A percentile compares a stretch with the other conserved stretches of the same genome.
phyloP scores from a whole-genome alignment of 1,140 invertebrate species.

The Cepaea nemoralis region DNA sequence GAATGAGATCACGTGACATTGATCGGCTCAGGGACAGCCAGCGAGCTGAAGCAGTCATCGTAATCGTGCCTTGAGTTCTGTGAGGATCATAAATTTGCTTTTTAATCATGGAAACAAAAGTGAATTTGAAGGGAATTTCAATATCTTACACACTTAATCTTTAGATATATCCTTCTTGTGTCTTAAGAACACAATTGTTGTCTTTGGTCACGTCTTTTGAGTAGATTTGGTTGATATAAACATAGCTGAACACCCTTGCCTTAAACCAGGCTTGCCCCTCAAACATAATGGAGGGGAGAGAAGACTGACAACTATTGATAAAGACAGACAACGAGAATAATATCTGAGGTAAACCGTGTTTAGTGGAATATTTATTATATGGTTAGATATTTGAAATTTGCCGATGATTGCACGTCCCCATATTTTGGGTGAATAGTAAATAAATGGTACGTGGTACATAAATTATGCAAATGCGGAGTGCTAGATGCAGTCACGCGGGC shows the following conservation, averaged over 20 bases:
- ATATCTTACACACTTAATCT: slow-evolving; percentile 15
- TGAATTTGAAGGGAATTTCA: slow-evolving; percentile 33
- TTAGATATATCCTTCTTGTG: slow-evolving; percentile 31
- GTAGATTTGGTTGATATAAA: not conserved
- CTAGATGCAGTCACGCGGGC: slow-evolving; percentile 16
- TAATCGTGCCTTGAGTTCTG: slow-evolving; percentile 29
- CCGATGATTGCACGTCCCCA: not conserved
- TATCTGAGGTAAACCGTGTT: slow-evolving; percentile 35
- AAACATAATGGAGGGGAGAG: slow-evolving; percentile 9
- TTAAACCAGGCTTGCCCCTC: not conserved
- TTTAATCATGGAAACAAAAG: slow-evolving; percentile 32
- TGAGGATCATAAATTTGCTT: slow-evolving; percentile 35
- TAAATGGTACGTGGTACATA: slow-evolving; percentile 12
- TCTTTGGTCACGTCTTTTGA: slow-evolving; percentile 16
- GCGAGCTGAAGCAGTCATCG: not conserved
- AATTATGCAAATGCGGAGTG: slow-evolving; percentile 28
- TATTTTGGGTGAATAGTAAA: not conserved
- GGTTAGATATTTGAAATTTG: not conserved
- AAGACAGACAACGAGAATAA: slow-evolving; percentile 1
- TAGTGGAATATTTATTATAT: slow-evolving; percentile 18
- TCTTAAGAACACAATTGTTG: slow-evolving; percentile 14
- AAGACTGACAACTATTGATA: not conserved
- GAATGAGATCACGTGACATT: slow-evolving; percentile 24
- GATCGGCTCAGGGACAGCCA: not conserved
- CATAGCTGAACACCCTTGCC: slow-evolving; percentile 14